Evolutionary conservation across 2,888 invertebrate genomes (phyloP), one percentile per base, ranked within the genome.

Genomic region (Megastigmus dorsalis): DNA sequence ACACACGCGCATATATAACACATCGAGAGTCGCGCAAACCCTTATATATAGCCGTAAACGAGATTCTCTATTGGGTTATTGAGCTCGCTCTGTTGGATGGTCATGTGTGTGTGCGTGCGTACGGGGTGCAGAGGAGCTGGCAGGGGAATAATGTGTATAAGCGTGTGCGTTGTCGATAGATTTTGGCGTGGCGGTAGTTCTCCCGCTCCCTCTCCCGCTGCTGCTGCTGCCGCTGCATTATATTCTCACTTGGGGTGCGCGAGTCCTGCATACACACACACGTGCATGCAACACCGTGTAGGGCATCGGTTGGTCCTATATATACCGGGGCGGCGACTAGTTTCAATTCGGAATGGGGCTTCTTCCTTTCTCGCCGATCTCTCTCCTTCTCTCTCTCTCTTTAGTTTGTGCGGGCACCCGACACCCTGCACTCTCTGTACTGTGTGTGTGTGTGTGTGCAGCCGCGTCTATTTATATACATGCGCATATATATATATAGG

Each of bases 211-310:
- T n/a, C n/a, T n/a, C n/a, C n/a, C n/a, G n/a, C n/a, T n/a, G n/a
- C n/a, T n/a, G n/a, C n/a, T n/a, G n/a, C n/a, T n/a, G n/a, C n/a
- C 50, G 84, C 82, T 81, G 80, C 80, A 84, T 84, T 84, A 84
- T 52, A 30, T 82, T 84, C 82, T 81, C 81, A 79, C 70, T 78
- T 74, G 75, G 74, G 77, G 68, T 76, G 60, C 48, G 66, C 59
- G 54, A 13, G 23, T n/a, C n/a, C n/a, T n/a, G n/a, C n/a, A n/a
- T n/a, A n/a, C n/a, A n/a, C n/a, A n/a, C n/a, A n/a, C n/a, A n/a
- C n/a, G 28, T 13, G 26, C n/a, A 38, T 62, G 48, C 33, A 23
- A n/a, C 41, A 62, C 30, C 4, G 57, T 18, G 9, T 15, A n/a
- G 36, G 28, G 41, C 66, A 33, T 43, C 30, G 59, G 45, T 26